A percentile compares a stretch with the other conserved stretches of the same genome.
Evolutionary conservation across 2,113 vertebrate species (phyloP).

Genomic region (Pionites leucogaster): DNA sequence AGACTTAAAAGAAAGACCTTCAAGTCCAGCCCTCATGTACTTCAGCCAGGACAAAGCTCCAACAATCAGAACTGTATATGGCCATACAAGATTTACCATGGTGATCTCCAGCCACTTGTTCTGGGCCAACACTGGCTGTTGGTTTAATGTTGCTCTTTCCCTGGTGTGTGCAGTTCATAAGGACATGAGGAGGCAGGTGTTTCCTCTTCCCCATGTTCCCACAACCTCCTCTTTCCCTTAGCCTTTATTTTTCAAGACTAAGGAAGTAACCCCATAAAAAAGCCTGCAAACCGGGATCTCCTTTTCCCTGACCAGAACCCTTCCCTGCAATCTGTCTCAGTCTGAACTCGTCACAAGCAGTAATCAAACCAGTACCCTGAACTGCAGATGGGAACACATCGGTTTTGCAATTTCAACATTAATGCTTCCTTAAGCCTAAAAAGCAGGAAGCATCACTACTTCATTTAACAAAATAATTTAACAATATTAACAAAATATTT

Average conservation of each 20-base stretch:
- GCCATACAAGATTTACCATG: background rate
- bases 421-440: background rate
- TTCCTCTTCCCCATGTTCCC: background rate
- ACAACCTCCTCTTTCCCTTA: background rate
- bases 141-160: background rate
- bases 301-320: background rate
- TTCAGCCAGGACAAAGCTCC: background rate
- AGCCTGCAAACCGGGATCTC: background rate
- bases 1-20: background rate
- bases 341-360: fast-evolving
- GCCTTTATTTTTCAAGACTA: background rate
- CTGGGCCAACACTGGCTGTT: background rate
- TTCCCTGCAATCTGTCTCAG: background rate
- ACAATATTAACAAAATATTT: background rate
- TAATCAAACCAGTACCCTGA: background rate
- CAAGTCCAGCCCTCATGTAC: background rate
- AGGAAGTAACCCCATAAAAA: background rate
- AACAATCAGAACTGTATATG: background rate
- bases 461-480: background rate
- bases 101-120: background rate
- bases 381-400: background rate
- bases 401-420: background rate
- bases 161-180: background rate
- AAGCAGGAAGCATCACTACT: background rate
- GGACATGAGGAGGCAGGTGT: background rate